A percentile compares a stretch with the other conserved stretches of the same genome.
phyloP scores from a whole-genome alignment of 2,113 vertebrate species.

The Microtus ochrogaster region DNA sequence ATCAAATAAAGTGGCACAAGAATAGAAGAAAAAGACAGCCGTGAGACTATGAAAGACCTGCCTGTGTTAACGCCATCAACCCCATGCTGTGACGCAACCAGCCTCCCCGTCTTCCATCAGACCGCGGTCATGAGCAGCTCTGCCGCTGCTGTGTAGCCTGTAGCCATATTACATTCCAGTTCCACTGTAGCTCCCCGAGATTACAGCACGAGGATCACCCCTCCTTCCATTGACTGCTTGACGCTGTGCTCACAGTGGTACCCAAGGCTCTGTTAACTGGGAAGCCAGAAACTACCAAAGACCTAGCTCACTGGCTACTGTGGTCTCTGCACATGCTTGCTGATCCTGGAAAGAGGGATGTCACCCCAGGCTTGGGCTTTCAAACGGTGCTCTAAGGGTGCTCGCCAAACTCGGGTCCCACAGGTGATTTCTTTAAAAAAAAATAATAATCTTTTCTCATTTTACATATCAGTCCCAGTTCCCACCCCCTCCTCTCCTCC shows the following conservation, averaged over 20 bases:
- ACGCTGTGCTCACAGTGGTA: background rate
- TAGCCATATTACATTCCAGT: background rate
- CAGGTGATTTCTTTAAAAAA: background rate
- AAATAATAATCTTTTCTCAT: too few relatives aligned
- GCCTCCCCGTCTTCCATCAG: background rate
- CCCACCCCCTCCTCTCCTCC: too few relatives aligned
- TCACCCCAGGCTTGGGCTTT: background rate
- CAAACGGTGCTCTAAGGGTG: background rate
- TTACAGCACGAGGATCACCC: rapidly evolving
- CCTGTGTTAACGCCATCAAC: background rate
- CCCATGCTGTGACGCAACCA: too few relatives aligned
- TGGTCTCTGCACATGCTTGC: background rate
- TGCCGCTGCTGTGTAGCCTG: background rate
- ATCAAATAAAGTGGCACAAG: background rate
- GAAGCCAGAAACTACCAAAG: background rate
- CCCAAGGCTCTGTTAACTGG: background rate
- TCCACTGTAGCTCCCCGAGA: background rate
- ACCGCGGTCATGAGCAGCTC: background rate
- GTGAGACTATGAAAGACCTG: background rate
- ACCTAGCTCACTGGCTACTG: background rate
- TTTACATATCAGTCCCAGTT: too few relatives aligned
- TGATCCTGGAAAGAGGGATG: background rate
- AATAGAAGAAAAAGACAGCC: background rate
- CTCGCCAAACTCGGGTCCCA: background rate
- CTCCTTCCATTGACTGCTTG: background rate